Evolutionary conservation across 64 coral and sea anemone genomes (phyloP).

Genomic region (Actinia equina): DNA sequence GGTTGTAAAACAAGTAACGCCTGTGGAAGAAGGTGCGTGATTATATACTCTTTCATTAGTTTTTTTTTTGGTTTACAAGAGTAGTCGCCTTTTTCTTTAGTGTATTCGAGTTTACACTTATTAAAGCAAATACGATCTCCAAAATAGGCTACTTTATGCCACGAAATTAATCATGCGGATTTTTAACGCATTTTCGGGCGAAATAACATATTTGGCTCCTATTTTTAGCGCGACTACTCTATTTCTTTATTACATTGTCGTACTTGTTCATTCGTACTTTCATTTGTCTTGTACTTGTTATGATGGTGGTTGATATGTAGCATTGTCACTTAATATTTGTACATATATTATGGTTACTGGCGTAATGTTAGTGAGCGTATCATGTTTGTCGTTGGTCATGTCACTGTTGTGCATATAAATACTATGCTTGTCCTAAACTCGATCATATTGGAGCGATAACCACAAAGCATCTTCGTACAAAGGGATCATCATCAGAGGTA

Average conservation of each 20-base stretch:
- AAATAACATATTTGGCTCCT: not conserved
- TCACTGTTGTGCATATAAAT: not conserved
- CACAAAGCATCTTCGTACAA: not conserved
- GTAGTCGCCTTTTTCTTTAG: not conserved
- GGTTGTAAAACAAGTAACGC: conserved; percentile 33
- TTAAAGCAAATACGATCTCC: not conserved
- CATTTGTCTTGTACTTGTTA: not conserved
- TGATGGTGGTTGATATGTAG: not conserved
- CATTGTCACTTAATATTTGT: not conserved
- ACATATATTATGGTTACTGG: not conserved
- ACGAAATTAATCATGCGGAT: not conserved
- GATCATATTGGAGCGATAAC: not conserved
- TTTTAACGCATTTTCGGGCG: not conserved
- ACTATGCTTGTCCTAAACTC: not conserved
- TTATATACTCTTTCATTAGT: not conserved
- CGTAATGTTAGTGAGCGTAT: not conserved
- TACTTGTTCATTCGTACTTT: not conserved
- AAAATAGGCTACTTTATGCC: not conserved
- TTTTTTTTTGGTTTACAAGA: not conserved
- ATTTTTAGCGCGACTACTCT: not conserved
- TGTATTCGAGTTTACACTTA: not conserved
- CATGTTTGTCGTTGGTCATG: not conserved
- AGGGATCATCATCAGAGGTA: not conserved
- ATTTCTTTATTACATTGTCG: not conserved
- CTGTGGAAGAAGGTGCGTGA: conserved; percentile 8